phyloP scores from a whole-genome alignment of 2,113 vertebrate genomes.

The human (Homo sapiens) region DNA sequence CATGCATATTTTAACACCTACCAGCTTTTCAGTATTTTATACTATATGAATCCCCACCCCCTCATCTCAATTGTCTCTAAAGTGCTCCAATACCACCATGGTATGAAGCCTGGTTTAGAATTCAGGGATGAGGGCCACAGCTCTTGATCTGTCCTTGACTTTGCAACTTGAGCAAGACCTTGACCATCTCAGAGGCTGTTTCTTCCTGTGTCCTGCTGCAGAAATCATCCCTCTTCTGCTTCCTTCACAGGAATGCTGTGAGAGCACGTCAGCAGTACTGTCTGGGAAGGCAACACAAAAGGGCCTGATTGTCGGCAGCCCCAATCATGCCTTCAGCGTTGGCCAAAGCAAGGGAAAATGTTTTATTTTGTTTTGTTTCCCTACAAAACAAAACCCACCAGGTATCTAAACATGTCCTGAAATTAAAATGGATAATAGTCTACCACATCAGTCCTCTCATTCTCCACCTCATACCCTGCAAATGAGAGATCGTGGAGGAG shows the following conservation, averaged over 20 bases:
- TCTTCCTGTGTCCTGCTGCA: not conserved
- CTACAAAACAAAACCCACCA: too few species aligned
- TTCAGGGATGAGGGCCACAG: not conserved
- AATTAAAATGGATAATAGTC: not conserved
- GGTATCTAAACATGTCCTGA: not conserved
- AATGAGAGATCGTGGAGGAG: not conserved
- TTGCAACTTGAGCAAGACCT: not conserved
- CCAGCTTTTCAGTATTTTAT: not conserved
- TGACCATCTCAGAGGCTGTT: not conserved
- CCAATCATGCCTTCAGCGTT: not conserved
- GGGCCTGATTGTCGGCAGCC: not conserved
- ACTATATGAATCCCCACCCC: too few species aligned
- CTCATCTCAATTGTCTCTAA: not conserved
- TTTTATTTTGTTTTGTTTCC: not conserved
- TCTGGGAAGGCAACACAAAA: not conserved
- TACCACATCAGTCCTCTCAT: too few species aligned
- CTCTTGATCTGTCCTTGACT: not conserved
- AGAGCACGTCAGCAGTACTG: rapidly evolving
- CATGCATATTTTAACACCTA: not conserved
- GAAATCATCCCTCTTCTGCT: not conserved
- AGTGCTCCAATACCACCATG: not conserved
- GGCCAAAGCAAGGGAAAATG: not conserved
- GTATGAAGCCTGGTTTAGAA: not conserved
- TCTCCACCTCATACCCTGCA: rapidly evolving
- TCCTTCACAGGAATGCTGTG: too few species aligned